Base-by-base conservation (phyloP, 2,797 vertebrate genomes). In the Ispidina lecontei region DNA sequence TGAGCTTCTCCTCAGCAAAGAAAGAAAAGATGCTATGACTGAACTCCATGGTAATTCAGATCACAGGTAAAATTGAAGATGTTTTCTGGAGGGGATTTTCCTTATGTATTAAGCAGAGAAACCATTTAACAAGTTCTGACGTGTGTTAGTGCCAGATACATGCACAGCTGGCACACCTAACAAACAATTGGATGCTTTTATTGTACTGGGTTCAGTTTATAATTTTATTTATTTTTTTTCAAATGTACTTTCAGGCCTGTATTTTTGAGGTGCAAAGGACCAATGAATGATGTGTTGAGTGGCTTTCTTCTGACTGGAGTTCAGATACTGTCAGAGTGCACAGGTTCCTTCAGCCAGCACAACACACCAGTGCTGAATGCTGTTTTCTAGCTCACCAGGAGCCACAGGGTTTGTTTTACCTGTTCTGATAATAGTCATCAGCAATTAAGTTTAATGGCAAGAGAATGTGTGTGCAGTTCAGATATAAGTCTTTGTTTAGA, bases 91-190 rank as follows among this genome's bases (percentile, higher is more conserved):
- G 71, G 74, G 84, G 18, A 58, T 89, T 91, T 90, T 89, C 86
- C n/a, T 82, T 56, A 62, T 5, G 13, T 68, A 68, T 84, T 69
- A 92, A 84, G 43, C 28, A 79, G 52, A 35, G 62, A 90, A 93
- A 91, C 22, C 33, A 12, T 83, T 90, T 93, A 93, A 93, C 84
- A 87, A 44, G 20, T 87, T 87, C 31, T 94, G 95, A 95, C 81
- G 23, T n/a, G 8, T 47, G 65, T 91, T 87, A 87, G 80, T 90
- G 88, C 90, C 90, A 93, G 77, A 65, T 87, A 93, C 62, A 86
- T 69, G 75, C 93, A 69, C 91, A 89, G 62, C 68, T 90, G 84
- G 62, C 69, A 77, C 5, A 41, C 21, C 44, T 63, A 65, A 67
- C 78, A 79, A 90, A 63, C 39, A 68, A 28, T 51, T 31, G 20